These are phyloP conservation scores for Gyps fulvus DNA, from an alignment of 2,113 vertebrate species.

Conservation along the genomic window DNA sequence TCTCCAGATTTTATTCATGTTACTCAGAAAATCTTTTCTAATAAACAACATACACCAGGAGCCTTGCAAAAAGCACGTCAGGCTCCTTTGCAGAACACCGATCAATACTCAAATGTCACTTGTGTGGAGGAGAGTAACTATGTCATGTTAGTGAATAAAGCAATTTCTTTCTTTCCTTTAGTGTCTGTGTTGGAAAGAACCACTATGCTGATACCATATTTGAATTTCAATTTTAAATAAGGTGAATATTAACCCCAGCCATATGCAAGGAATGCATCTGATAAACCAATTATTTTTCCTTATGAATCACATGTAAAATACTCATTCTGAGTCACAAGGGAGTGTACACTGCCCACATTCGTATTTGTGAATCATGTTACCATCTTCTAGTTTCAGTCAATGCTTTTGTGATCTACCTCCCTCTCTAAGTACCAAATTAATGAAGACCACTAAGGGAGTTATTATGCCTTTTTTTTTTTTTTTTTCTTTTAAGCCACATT, in stretches of 20 bases:
- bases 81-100: neutral
- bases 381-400: neutral
- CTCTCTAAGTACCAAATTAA: neutral
- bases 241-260: neutral
- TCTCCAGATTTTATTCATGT: neutral
- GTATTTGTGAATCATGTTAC: conserved; percentile 20
- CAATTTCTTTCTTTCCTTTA: neutral
- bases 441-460: neutral
- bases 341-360: conserved; percentile 23
- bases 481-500: neutral
- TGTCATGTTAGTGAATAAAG: neutral
- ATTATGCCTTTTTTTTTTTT: neutral
- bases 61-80: neutral
- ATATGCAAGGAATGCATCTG: neutral
- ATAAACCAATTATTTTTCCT: conserved; percentile 40
- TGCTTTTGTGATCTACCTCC: neutral
- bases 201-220: neutral
- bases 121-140: neutral
- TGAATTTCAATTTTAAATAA: conserved; percentile 36
- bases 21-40: neutral
- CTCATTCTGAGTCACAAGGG: conserved; percentile 35
- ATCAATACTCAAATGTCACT: conserved; percentile 26
- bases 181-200: neutral
- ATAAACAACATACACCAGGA: neutral
- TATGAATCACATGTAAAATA: conserved; percentile 31